Evolutionary conservation across 2,888 invertebrate genomes (phyloP).

Genomic region (Campoplex nolae): DNA sequence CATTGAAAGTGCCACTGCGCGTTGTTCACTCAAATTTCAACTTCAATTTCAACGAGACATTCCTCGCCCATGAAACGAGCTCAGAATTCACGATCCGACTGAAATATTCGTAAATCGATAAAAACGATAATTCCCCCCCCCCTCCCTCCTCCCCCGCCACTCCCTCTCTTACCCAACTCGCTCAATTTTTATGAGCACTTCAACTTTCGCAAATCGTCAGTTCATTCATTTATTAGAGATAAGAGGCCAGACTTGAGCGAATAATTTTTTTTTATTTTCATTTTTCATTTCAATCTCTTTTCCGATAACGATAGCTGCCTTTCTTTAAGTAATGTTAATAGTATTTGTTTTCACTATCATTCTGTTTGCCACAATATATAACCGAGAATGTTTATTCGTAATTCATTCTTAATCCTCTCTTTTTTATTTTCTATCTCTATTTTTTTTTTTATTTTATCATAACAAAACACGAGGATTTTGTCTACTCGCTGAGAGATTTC

Average conservation of each 20-base stretch:
- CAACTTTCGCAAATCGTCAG: background rate
- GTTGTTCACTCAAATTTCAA: conserved; percentile 48
- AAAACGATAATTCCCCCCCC: background rate
- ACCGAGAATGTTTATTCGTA: background rate
- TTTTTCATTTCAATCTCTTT: background rate
- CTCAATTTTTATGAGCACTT: conserved; percentile 8
- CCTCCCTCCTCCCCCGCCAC: no score
- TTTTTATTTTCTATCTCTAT: no score
- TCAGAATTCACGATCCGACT: conserved; percentile 18
- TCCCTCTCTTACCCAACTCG: background rate
- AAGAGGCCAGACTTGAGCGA: background rate
- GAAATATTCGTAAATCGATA: conserved; percentile 5
- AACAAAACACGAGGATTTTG: no score
- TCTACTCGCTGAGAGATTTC: no score
- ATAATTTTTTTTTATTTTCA: background rate
- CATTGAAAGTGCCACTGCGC: conserved; percentile 12
- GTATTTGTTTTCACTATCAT: background rate
- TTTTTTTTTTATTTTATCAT: no score
- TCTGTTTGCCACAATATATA: background rate
- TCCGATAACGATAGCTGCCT: background rate
- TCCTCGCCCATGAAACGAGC: conserved; percentile 14
- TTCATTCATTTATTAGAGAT: background rate
- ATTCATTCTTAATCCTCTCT: background rate
- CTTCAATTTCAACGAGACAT: conserved; percentile 59
- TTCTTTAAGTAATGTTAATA: background rate